A percentile compares a stretch with the other conserved stretches of the same genome.
Conservation (phyloP, 2,113 vertebrate species). For the Cardinalis cardinalis region DNA sequence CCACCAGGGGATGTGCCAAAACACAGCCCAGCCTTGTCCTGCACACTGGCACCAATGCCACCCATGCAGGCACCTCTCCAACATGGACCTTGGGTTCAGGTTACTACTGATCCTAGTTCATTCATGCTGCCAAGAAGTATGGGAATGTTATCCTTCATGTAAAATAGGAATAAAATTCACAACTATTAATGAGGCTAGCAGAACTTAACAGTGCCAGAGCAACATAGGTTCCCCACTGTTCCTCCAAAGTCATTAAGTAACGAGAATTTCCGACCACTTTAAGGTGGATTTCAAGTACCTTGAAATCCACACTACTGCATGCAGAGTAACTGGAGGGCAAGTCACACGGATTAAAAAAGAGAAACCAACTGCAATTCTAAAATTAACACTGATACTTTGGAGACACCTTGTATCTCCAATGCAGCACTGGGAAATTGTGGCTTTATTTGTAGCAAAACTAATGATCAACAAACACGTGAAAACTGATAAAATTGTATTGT, state of each 20-base stretch:
- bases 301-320: not conserved
- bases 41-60: rapidly evolving
- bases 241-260: not conserved
- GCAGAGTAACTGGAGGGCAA: not conserved
- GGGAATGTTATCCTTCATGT: not conserved
- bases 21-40: not conserved
- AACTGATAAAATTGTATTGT: not conserved
- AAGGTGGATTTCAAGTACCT: not conserved
- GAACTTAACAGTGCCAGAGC: not conserved
- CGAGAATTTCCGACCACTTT: not conserved
- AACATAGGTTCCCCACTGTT: not conserved
- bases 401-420: not conserved
- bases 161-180: not conserved
- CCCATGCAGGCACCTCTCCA: rapidly evolving
- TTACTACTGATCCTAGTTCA: not conserved
- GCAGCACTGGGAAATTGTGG: not conserved
- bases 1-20: not conserved
- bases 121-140: not conserved
- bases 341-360: not conserved
- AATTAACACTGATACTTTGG: not conserved
- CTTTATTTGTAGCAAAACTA: not conserved
- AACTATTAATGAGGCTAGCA: not conserved
- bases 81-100: rapidly evolving
- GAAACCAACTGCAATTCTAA: not conserved
- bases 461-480: not conserved